phyloP scores from a whole-genome alignment of 2,113 vertebrate genomes.

The Platanista minor region DNA sequence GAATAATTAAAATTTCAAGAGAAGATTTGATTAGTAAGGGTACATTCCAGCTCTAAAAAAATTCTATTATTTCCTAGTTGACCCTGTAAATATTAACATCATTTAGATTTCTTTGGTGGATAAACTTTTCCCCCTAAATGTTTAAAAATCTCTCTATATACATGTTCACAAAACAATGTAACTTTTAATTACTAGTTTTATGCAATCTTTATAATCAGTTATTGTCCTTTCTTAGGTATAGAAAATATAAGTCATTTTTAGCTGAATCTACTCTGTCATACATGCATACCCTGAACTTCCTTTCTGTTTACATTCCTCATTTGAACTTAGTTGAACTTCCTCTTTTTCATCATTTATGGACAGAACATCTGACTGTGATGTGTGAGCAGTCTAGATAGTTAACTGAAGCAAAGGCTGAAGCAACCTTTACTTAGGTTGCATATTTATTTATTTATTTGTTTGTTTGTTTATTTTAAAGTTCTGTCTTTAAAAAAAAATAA shows the following conservation, averaged over 20 bases:
- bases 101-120: not conserved
- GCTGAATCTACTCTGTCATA: not conserved
- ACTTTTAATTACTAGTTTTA: not conserved
- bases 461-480: too few relatives aligned
- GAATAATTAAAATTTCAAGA: conserved; percentile 11
- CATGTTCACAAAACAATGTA: not conserved
- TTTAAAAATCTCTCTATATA: not conserved
- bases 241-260: not conserved
- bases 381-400: not conserved
- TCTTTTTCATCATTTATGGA: not conserved
- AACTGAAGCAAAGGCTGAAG: not conserved
- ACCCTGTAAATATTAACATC: not conserved
- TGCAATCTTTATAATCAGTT: not conserved
- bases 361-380: not conserved
- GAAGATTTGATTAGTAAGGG: not conserved
- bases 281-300: not conserved
- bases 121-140: not conserved
- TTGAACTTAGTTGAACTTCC: conserved; percentile 11
- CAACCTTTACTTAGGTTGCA: not conserved
- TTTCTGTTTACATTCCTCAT: not conserved
- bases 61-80: not conserved
- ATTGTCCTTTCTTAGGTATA: not conserved
- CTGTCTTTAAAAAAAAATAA: too few relatives aligned
- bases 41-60: not conserved
- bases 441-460: not conserved